phyloP scores from a whole-genome alignment of 2,888 invertebrate species.

The Drosophila buzzatii region DNA sequence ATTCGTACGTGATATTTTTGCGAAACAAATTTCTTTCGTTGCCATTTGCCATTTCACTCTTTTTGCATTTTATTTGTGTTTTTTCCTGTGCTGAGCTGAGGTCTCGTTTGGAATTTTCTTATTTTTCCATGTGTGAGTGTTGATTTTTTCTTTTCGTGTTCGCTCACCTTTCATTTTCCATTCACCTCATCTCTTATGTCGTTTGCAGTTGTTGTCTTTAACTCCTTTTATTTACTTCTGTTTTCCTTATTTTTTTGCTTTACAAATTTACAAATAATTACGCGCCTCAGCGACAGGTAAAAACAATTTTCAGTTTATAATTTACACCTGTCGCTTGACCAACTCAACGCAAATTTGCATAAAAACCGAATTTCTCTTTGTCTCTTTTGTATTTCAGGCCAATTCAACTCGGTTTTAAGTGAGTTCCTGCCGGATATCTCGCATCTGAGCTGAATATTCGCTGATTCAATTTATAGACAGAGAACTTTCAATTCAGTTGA shows the following conservation, averaged over 20 bases:
- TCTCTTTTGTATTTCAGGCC: constrained; percentile 1
- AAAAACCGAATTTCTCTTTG: constrained; percentile 37
- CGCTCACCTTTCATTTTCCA: constrained; percentile 58
- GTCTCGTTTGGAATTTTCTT: constrained; percentile 37
- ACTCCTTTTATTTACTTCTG: constrained; percentile 41
- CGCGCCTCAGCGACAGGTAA: constrained; percentile 38
- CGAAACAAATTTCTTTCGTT: constrained; percentile 40
- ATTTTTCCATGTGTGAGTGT: constrained; percentile 17
- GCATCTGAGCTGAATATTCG: constrained; percentile 8
- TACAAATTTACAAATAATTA: constrained; percentile 53
- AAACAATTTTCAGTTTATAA: constrained; percentile 37
- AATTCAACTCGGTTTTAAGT: constrained; percentile 7
- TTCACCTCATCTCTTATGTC: constrained; percentile 45
- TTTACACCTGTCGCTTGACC: constrained; percentile 50
- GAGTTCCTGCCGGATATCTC: constrained; percentile 29
- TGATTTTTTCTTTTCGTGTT: not conserved
- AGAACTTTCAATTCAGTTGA: not conserved
- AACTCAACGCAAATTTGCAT: constrained; percentile 40
- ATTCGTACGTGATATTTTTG: constrained; percentile 73
- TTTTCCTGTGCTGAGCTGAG: constrained; percentile 52
- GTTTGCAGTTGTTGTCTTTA: constrained; percentile 28
- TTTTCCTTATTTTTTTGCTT: constrained; percentile 18
- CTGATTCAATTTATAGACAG: not conserved
- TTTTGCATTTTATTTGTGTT: constrained; percentile 32
- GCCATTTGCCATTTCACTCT: constrained; percentile 49